Evolutionary conservation across 2,113 vertebrate species (phyloP).

Genomic region (Cheilinus undulatus): DNA sequence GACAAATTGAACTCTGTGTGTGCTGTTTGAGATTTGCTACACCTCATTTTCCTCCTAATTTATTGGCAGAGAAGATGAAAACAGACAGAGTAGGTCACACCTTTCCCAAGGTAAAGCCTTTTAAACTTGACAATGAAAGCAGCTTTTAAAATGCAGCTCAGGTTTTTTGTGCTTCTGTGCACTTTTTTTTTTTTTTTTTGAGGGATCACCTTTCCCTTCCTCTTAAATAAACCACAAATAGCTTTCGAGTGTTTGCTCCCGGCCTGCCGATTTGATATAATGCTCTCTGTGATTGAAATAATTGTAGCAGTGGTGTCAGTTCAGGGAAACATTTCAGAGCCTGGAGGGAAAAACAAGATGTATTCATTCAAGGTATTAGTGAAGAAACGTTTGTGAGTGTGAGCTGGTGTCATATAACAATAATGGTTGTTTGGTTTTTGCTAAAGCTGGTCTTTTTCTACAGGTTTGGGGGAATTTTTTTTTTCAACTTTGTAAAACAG

Average conservation of each 20-base stretch:
- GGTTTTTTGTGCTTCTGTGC: slow-evolving; percentile 36
- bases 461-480: neutral
- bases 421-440: neutral
- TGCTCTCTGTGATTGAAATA: slow-evolving; percentile 62
- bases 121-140: slow-evolving; percentile 14
- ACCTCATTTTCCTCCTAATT: slow-evolving; percentile 42
- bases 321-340: slow-evolving; percentile 29
- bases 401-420: neutral
- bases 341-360: neutral
- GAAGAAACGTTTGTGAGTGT: neutral
- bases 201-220: slow-evolving; percentile 29
- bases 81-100: slow-evolving; percentile 19
- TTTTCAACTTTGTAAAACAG: slow-evolving; percentile 7
- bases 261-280: slow-evolving; percentile 49
- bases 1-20: slow-evolving; percentile 30
- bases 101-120: slow-evolving; percentile 19
- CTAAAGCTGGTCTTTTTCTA: neutral
- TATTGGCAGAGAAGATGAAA: slow-evolving; percentile 41
- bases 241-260: slow-evolving; percentile 35
- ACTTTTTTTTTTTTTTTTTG: slow-evolving; percentile 20
- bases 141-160: slow-evolving; percentile 55
- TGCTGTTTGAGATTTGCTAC: slow-evolving; percentile 23
- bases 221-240: slow-evolving; percentile 53
- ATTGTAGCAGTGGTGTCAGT: slow-evolving; percentile 51
- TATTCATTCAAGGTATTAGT: slow-evolving; percentile 17